Conservation (phyloP, 2,888 invertebrate genomes). For the Stenichneumon culpator region DNA sequence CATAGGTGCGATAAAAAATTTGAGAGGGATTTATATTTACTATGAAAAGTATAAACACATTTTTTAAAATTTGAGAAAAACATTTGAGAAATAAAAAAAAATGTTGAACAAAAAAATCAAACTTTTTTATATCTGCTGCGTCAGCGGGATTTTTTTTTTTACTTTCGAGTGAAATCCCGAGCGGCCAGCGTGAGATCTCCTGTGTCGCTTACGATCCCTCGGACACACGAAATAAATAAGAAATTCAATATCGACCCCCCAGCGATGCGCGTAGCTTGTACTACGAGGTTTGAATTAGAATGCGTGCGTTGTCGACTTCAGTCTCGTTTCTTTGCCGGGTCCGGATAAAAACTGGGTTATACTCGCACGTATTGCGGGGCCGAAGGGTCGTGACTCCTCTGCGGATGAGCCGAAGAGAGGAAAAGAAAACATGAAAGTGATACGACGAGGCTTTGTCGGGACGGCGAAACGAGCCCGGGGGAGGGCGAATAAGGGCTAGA, state of each 20-base stretch:
- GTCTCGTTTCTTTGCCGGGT: conserved; percentile 26
- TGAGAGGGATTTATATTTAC: not conserved
- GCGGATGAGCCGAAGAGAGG: conserved; percentile 27
- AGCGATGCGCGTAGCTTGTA: not conserved
- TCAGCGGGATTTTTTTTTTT: not conserved
- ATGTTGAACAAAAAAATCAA: not conserved
- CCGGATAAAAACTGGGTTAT: conserved; percentile 48
- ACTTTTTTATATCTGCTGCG: not conserved
- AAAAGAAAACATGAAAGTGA: conserved; percentile 52
- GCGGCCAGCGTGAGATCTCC: not conserved
- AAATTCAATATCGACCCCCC: conserved; percentile 44
- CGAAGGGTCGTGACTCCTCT: conserved; percentile 24
- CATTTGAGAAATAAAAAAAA: not conserved
- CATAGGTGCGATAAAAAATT: not conserved
- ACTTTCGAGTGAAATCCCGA: not conserved
- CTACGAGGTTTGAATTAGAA: conserved; percentile 44
- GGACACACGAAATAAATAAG: conserved; percentile 15
- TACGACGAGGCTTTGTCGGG: conserved; percentile 38
- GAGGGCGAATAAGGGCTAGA: not conserved
- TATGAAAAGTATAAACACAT: not conserved
- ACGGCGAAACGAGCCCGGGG: not conserved
- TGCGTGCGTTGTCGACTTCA: conserved; percentile 29
- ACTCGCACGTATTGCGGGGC: conserved; percentile 28
- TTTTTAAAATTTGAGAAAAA: not conserved
- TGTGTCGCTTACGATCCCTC: not conserved